Base-by-base conservation (phyloP, 2,888 invertebrate genomes). In the Epinotia ramella region DNA sequence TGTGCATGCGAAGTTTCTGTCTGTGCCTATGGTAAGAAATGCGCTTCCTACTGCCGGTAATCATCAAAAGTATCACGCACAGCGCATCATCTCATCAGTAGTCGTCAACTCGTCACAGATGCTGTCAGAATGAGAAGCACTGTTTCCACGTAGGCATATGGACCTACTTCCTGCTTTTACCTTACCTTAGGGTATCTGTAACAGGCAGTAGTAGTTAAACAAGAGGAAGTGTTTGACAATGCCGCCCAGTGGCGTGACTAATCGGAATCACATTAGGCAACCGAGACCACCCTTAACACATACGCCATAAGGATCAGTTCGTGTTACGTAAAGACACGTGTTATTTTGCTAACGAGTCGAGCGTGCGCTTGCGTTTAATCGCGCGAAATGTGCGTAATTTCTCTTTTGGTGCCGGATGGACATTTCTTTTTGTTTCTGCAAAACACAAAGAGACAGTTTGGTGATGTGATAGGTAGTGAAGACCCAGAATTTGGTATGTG, bases 371-470 rank as follows among this genome's bases (percentile, higher is more conserved):
- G 71, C 76, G 62, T 67, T 76, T 76, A 76, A 76, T 72, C 76
- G 76, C 53, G 67, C 46, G 66, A 62, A 69, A 70, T 75, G 75
- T 76, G 71, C 72, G 76, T 72, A 76, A 76, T 76, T 76, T 76
- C 76, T 76, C 76, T 76, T 76, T 76, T 67, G 62, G 57, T 66
- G 46, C 24, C 46, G 64, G n/a, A n/a, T 24, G 53, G 65, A 67
- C 56, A 28, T 71, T 75, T 70, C 71, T 71, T 76, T 76, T 28
- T 64, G 33, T 18, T 33, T 18, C 60, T 64, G n/a, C 13, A 60
- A 33, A 57, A 24, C 56, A n/a, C 9, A 24, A 16, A 53, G 66
- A 53, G 49, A 53, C 53, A 66, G 33, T 66, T 66, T 53, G n/a
- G n/a, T 53, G n/a, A 6, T 7, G 28, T 49, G n/a, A 12, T 28